Conservation (phyloP, 2,113 vertebrate species). For the Thamnophis sirtalis region DNA sequence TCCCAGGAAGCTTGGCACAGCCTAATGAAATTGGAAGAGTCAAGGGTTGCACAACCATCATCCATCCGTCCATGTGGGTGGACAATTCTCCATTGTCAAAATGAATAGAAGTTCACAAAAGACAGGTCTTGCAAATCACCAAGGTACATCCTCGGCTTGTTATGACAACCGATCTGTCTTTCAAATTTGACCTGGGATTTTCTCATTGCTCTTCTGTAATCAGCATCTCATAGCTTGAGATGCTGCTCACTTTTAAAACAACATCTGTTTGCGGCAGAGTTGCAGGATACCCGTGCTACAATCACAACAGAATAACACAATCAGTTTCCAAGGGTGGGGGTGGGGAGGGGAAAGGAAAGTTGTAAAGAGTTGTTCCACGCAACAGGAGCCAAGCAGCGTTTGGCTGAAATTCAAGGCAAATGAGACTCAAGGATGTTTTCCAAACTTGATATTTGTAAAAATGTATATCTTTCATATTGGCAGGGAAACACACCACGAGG, state of each 20-base stretch:
- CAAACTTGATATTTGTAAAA: conserved; percentile 36
- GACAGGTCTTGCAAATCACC: neutral
- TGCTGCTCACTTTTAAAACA: conserved; percentile 16
- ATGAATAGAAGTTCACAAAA: neutral
- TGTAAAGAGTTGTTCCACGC: conserved; percentile 40
- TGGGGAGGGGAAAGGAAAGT: conserved; percentile 14
- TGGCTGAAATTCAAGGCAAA: conserved; percentile 13
- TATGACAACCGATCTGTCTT: neutral
- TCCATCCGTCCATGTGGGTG: too few relatives aligned
- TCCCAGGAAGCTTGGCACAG: neutral
- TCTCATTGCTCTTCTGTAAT: neutral
- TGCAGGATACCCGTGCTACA: neutral
- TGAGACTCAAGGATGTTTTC: conserved; percentile 21
- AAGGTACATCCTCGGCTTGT: neutral
- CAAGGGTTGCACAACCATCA: too few relatives aligned
- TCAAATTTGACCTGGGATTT: neutral
- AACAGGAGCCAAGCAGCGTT: conserved; percentile 20
- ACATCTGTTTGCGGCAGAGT: neutral
- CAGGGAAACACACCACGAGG: neutral
- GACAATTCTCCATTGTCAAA: neutral
- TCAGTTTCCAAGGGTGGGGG: neutral
- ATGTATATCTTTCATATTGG: neutral
- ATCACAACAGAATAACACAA: conserved; percentile 24
- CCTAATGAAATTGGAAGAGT: neutral
- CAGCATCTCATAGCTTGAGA: neutral